A percentile compares a stretch with the other conserved stretches of the same genome.
Evolutionary conservation across 2,888 invertebrate species (phyloP).

Genomic region (Andrena dorsata): DNA sequence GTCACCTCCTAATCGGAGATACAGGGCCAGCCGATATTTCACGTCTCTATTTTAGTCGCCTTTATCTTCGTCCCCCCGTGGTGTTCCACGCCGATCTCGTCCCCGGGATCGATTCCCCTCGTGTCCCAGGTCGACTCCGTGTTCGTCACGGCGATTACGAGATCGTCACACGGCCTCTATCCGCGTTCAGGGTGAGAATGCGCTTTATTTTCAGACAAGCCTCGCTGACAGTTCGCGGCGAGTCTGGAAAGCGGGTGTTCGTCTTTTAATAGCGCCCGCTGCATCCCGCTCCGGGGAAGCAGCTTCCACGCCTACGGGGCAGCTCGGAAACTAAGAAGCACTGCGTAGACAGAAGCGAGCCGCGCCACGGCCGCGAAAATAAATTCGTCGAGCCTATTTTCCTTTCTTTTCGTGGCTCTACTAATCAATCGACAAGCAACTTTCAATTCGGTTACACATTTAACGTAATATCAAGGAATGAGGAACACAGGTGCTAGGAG

Average conservation of each 20-base stretch:
- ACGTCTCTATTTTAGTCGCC: constrained; percentile 15
- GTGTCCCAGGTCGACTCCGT: not conserved
- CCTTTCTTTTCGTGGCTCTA: too few relatives aligned
- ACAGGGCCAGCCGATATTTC: constrained; percentile 11
- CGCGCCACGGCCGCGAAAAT: constrained; percentile 27
- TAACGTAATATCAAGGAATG: too few relatives aligned
- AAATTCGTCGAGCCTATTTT: not conserved
- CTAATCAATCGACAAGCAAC: too few relatives aligned
- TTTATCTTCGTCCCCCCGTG: not conserved
- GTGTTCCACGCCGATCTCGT: not conserved
- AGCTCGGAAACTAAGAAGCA: constrained; percentile 30
- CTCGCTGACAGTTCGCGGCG: constrained; percentile 72
- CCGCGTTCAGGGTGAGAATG: constrained; percentile 59
- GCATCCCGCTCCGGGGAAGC: constrained; percentile 43
- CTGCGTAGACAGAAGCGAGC: not conserved
- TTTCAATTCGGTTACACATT: too few relatives aligned
- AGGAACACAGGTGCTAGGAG: too few relatives aligned
- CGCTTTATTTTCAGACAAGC: constrained; percentile 67
- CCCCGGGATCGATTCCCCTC: constrained; percentile 2
- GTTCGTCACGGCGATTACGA: constrained; percentile 12
- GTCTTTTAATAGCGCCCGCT: constrained; percentile 76
- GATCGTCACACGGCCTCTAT: constrained; percentile 22
- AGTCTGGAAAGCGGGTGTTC: constrained; percentile 74
- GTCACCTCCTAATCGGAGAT: not conserved
- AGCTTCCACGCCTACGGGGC: constrained; percentile 32